These are phyloP conservation scores for Myripristis murdjan DNA, from an alignment of 2,797 vertebrate genomes.

Conservation along the genomic window DNA sequence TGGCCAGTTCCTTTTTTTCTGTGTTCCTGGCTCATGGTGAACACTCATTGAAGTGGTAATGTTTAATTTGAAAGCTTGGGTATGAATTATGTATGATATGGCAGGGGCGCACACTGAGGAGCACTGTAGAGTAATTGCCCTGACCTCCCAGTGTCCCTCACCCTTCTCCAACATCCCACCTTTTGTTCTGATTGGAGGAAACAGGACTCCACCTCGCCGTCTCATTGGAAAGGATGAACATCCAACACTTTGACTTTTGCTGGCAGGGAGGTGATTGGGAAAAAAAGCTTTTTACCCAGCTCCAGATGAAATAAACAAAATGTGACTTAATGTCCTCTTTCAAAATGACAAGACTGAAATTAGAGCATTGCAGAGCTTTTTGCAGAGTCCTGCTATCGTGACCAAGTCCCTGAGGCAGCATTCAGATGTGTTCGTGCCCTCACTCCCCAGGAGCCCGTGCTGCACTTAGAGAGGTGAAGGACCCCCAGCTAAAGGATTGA, in stretches of 20 bases:
- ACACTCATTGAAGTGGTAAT: conserved; percentile 27
- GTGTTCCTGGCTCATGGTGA: conserved; percentile 24
- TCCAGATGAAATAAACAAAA: conserved; percentile 15
- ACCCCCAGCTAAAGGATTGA: conserved; percentile 56
- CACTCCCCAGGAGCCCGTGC: conserved; percentile 32
- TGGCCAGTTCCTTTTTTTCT: neutral
- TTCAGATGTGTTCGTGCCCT: neutral
- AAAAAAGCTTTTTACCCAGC: conserved; percentile 4
- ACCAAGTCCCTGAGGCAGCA: conserved; percentile 14
- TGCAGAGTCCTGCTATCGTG: neutral
- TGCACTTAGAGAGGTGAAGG: conserved; percentile 46
- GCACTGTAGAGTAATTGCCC: conserved; percentile 47
- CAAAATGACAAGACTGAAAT: neutral
- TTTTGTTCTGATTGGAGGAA: conserved; percentile 20
- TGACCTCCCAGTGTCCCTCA: conserved; percentile 52
- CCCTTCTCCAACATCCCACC: conserved; percentile 16
- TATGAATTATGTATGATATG: conserved; percentile 59
- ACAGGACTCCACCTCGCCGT: conserved; percentile 13
- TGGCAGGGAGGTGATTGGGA: neutral
- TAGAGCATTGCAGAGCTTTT: neutral
- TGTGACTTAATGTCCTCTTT: neutral
- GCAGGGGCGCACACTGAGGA: conserved; percentile 37
- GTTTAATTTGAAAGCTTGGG: conserved; percentile 48
- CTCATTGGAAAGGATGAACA: conserved; percentile 31
- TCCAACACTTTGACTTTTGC: no score